Evolutionary conservation across 1,140 invertebrate species (phyloP).

Genomic region (Eulimnadia texana): DNA sequence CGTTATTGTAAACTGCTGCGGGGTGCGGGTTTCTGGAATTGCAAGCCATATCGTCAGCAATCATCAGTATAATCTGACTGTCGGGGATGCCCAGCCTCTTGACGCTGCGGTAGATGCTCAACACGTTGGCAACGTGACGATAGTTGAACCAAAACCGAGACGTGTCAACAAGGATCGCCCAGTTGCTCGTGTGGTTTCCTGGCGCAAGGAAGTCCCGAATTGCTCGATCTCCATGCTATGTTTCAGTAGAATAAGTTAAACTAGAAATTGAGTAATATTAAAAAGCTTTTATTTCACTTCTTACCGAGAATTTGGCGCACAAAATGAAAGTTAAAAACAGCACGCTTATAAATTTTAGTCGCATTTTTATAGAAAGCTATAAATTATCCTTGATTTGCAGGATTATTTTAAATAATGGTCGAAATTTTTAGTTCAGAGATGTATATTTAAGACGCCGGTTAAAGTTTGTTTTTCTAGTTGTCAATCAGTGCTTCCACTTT

Average conservation of each 20-base stretch:
- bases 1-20: slow-evolving; percentile 97
- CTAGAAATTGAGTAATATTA: no score
- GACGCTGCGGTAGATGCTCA: slow-evolving; percentile 95
- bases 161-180: slow-evolving; percentile 96
- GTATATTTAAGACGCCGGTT: no score
- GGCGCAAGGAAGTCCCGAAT: not conserved
- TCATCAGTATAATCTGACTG: slow-evolving; percentile 86
- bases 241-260: not conserved
- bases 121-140: slow-evolving; percentile 94
- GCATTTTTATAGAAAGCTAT: no score
- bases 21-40: slow-evolving; percentile 94
- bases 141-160: slow-evolving; percentile 99
- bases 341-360: no score
- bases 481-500: no score
- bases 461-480: no score
- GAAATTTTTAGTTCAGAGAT: no score
- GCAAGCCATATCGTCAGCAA: slow-evolving; percentile 99
- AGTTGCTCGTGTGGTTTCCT: slow-evolving; percentile 81
- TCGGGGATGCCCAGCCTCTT: slow-evolving; percentile 95
- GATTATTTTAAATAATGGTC: no score
- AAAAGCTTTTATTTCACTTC: no score
- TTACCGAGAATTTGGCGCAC: no score
- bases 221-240: not conserved
- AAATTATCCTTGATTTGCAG: no score
- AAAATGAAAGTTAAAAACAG: no score